Evolutionary conservation across 1,140 invertebrate genomes (phyloP).

Genomic region (Atopsyche davidsoni): DNA sequence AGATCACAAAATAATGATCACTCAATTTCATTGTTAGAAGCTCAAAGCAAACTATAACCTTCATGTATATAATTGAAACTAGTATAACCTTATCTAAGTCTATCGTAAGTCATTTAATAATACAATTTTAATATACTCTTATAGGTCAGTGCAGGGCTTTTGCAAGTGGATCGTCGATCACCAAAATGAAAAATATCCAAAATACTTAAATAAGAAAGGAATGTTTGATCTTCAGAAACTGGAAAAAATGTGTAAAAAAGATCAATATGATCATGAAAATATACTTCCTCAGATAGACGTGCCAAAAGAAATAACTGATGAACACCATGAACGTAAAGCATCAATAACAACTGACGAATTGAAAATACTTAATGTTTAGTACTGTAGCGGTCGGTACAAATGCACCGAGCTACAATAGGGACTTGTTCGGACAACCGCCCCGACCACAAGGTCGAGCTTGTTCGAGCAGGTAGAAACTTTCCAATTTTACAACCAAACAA

Average conservation of each 20-base stretch:
- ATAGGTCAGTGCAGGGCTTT: conserved; percentile 47
- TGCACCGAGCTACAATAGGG: no score
- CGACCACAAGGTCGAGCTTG: no score
- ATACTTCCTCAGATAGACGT: conserved; percentile 19
- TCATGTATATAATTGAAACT: no score
- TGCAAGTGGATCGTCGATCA: conserved; percentile 50
- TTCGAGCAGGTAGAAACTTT: no score
- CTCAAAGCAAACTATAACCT: no score
- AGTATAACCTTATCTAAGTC: no score
- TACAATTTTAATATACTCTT: conserved; percentile 11
- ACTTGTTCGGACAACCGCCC: no score
- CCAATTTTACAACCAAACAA: no score
- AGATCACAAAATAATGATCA: background rate
- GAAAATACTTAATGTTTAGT: conserved; percentile 16
- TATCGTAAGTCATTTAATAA: no score
- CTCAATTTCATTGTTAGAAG: no score
- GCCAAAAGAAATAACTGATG: conserved; percentile 6
- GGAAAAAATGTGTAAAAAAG: conserved; percentile 22
- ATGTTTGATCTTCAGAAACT: conserved; percentile 41
- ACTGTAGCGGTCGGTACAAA: no score
- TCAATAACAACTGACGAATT: conserved; percentile 22
- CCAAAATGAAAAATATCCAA: conserved; percentile 40
- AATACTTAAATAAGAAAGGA: conserved; percentile 41
- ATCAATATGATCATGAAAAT: conserved; percentile 22
- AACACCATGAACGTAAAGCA: conserved; percentile 7